These are phyloP conservation scores for Polydrusus cervinus DNA, from an alignment of 2,888 invertebrate species.

Conservation along the genomic window DNA sequence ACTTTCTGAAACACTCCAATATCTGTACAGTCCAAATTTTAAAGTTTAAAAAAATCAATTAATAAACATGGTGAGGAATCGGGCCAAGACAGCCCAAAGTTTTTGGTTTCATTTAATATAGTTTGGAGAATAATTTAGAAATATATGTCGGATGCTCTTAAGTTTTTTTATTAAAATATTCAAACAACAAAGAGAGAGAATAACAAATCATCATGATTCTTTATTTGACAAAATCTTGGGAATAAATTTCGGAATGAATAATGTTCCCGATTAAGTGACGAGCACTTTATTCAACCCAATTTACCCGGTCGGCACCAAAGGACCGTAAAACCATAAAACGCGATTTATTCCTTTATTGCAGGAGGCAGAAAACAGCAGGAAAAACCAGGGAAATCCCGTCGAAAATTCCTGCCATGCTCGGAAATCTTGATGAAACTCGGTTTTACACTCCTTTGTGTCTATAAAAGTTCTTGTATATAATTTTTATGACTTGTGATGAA, in stretches of 20 bases:
- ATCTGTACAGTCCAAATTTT: no score
- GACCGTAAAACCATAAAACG: slow-evolving; percentile 70
- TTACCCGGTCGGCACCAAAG: slow-evolving; percentile 58
- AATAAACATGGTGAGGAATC: no score
- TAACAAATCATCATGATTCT: slow-evolving; percentile 51
- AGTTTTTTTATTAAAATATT: no score
- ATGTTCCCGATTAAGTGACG: slow-evolving; percentile 55
- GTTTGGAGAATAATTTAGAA: no score
- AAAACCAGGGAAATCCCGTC: slow-evolving; percentile 31
- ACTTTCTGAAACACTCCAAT: no score
- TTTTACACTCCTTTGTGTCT: slow-evolving; percentile 47
- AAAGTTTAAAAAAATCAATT: no score
- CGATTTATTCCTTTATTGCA: slow-evolving; percentile 70
- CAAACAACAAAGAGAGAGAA: neutral
- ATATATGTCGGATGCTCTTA: no score
- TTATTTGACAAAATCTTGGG: slow-evolving; percentile 51
- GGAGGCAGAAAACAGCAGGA: slow-evolving; percentile 44
- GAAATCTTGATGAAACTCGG: slow-evolving; percentile 49
- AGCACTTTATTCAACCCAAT: slow-evolving; percentile 54
- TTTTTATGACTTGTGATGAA: slow-evolving; percentile 32
- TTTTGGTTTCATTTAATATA: no score
- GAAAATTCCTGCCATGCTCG: slow-evolving; percentile 40
- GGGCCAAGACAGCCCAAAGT: no score
- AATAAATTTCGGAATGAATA: slow-evolving; percentile 49
- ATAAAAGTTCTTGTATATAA: slow-evolving; percentile 42